Evolutionary conservation across 2,888 invertebrate species (phyloP).

Genomic region (Acholoe squamosa): DNA sequence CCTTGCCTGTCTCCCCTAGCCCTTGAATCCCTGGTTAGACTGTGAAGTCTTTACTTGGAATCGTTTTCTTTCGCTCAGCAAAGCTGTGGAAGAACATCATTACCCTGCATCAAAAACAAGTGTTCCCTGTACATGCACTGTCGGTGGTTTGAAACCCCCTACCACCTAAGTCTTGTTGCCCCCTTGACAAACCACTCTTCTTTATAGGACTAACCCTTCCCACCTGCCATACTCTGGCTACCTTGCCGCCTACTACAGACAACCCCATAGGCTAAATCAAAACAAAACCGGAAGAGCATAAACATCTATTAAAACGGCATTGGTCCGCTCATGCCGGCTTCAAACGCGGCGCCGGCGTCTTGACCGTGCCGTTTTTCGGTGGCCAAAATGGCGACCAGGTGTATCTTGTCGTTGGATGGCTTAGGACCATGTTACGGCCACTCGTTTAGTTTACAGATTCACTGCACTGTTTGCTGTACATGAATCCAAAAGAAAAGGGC

Average conservation of each 20-base stretch:
- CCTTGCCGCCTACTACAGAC: not conserved
- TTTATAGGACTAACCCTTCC: too few relatives aligned
- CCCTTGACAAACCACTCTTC: too few relatives aligned
- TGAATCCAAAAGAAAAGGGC: too few relatives aligned
- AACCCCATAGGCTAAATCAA: constrained; percentile 21
- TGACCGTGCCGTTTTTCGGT: not conserved
- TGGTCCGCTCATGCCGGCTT: not conserved
- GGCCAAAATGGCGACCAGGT: constrained; percentile 24
- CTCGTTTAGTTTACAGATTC: too few relatives aligned
- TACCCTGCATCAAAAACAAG: constrained; percentile 49
- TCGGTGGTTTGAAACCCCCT: not conserved
- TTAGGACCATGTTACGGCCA: too few relatives aligned
- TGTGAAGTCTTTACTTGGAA: constrained; percentile 32
- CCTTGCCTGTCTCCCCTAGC: constrained; percentile 16
- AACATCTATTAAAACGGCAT: constrained; percentile 46
- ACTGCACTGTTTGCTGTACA: too few relatives aligned
- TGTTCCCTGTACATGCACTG: not conserved
- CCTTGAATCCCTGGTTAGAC: not conserved
- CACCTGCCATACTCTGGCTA: too few relatives aligned
- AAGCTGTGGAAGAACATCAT: constrained; percentile 19
- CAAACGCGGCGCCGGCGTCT: constrained; percentile 21
- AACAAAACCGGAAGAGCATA: constrained; percentile 52
- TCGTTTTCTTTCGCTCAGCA: constrained; percentile 51
- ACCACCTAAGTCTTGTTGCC: not conserved
- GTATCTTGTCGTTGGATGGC: not conserved